phyloP scores from a whole-genome alignment of 30 jellyfish, hydroid and myxozoan species.

The Aurelia aurita complex sp. Pacific region DNA sequence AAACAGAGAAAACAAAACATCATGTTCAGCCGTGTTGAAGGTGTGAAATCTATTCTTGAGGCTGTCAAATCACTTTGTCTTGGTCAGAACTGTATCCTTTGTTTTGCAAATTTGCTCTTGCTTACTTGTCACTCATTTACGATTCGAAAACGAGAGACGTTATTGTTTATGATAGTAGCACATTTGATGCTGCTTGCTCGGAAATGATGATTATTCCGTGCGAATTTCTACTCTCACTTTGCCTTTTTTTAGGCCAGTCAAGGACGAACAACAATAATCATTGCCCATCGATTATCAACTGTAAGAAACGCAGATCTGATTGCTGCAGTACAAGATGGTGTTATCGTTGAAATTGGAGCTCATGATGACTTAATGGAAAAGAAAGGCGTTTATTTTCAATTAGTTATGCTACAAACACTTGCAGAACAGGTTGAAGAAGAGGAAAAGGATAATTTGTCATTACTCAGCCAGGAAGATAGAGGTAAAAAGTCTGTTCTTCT shows the following conservation, averaged over 20 bases:
- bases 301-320: constrained; percentile 90
- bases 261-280: constrained; percentile 95
- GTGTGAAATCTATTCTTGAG: too few species aligned
- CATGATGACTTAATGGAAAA: constrained; percentile 88
- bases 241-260: constrained; percentile 82
- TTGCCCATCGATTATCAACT: constrained; percentile 98
- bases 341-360: constrained; percentile 87
- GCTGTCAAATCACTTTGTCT: too few species aligned
- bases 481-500: constrained; percentile 22
- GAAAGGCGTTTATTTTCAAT: constrained; percentile 88
- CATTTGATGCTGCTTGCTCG: too few species aligned
- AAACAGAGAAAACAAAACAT: too few species aligned
- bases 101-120: too few species aligned
- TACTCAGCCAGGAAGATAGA: constrained; percentile 67
- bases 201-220: too few species aligned
- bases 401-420: constrained; percentile 89
- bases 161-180: too few species aligned
- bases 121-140: too few species aligned
- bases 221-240: too few species aligned
- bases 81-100: too few species aligned
- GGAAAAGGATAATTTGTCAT: constrained; percentile 66
- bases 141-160: too few species aligned
- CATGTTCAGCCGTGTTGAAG: too few species aligned
- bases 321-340: constrained; percentile 91
- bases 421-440: constrained; percentile 67